A percentile compares a stretch with the other conserved stretches of the same genome.
phyloP scores from a whole-genome alignment of 2,888 invertebrate species.

The Tachina fera region DNA sequence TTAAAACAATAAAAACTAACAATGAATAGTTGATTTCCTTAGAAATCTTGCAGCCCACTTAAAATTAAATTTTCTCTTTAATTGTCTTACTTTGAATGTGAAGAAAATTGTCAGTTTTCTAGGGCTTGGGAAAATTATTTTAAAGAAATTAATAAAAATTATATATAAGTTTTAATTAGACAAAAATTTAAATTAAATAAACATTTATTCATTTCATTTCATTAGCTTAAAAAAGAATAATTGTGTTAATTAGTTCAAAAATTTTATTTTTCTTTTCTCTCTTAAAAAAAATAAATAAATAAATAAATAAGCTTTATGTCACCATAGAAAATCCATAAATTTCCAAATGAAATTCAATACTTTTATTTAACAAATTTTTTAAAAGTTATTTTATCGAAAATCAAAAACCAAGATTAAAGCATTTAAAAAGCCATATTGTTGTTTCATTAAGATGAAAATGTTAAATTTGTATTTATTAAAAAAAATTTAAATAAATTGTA shows the following conservation, averaged over 20 bases:
- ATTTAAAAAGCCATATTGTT: slow-evolving; percentile 44
- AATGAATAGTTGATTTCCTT: background rate
- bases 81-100: slow-evolving; percentile 22
- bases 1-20: slow-evolving; percentile 9
- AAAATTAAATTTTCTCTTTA: slow-evolving; percentile 36
- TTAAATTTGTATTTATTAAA: background rate
- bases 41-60: slow-evolving; percentile 19
- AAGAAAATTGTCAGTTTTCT: background rate
- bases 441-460: background rate
- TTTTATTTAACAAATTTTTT: slow-evolving; percentile 43
- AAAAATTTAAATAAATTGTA: slow-evolving; percentile 8
- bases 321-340: slow-evolving; percentile 8
- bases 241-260: too few relatives aligned
- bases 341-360: slow-evolving; percentile 45
- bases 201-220: too few relatives aligned
- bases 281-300: too few relatives aligned
- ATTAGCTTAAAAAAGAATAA: too few relatives aligned
- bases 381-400: slow-evolving; percentile 1
- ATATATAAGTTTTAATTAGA: too few relatives aligned
- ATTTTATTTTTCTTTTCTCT: too few relatives aligned
- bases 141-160: background rate
- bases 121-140: background rate
- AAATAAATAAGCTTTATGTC: too few relatives aligned
- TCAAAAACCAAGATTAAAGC: slow-evolving; percentile 53
- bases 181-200: too few relatives aligned